Evolutionary conservation across 53 echinoderm and acorn worm species (phyloP).

Genomic region (Echinarachnius parma): DNA sequence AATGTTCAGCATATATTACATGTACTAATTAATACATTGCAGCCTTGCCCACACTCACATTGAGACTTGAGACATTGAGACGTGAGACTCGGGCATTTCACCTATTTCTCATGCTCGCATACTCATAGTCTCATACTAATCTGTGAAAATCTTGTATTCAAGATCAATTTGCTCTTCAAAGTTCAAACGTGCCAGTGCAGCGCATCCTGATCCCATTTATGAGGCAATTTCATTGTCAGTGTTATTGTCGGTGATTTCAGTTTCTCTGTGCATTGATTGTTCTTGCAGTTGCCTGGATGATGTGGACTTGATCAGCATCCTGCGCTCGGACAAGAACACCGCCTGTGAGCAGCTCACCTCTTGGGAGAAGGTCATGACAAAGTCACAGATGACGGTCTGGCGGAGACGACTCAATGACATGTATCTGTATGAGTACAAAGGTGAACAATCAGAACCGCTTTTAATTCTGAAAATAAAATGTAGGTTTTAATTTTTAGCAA

Average conservation of each 20-base stretch:
- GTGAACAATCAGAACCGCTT: too few relatives aligned
- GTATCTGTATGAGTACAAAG: slow-evolving; percentile 91
- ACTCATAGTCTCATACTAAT: too few relatives aligned
- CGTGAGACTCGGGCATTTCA: too few relatives aligned
- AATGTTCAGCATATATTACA: too few relatives aligned
- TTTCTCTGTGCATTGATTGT: neutral
- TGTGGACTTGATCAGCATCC: slow-evolving; percentile 45
- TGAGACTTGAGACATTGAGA: too few relatives aligned
- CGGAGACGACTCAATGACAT: slow-evolving; percentile 61
- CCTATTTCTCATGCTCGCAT: too few relatives aligned
- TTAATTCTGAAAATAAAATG: too few relatives aligned
- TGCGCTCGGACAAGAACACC: slow-evolving; percentile 4
- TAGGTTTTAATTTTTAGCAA: too few relatives aligned
- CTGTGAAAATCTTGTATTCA: too few relatives aligned
- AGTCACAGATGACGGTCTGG: slow-evolving; percentile 85
- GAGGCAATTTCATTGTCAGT: neutral
- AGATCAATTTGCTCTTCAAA: neutral
- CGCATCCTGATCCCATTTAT: neutral
- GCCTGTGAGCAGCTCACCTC: slow-evolving; percentile 28
- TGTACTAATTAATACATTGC: too few relatives aligned
- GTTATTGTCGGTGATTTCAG: neutral
- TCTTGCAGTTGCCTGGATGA: slow-evolving; percentile 60
- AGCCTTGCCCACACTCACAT: too few relatives aligned
- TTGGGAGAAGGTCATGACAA: slow-evolving; percentile 78
- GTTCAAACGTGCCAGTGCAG: neutral